Evolutionary conservation across 2,797 vertebrate species (phyloP).

Genomic region (Anolis apletophallus): DNA sequence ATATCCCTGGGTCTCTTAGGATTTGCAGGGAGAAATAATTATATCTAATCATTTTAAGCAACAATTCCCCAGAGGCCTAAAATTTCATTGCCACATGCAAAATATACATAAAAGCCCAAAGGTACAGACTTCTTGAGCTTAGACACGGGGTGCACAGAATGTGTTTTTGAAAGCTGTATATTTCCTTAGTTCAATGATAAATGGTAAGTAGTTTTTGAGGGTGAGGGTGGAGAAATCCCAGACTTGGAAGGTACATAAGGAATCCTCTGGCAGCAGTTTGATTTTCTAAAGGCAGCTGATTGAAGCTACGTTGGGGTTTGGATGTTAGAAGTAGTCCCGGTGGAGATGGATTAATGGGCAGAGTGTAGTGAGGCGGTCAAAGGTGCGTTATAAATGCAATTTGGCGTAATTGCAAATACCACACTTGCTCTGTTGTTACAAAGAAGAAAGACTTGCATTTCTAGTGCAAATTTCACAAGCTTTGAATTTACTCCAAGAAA

Average conservation of each 20-base stretch:
- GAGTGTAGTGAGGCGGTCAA: slow-evolving; percentile 62
- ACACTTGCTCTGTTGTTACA: slow-evolving; percentile 70
- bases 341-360: slow-evolving; percentile 64
- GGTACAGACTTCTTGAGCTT: slow-evolving; percentile 48
- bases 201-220: slow-evolving; percentile 5
- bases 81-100: slow-evolving; percentile 33
- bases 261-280: slow-evolving; percentile 61
- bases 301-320: slow-evolving; percentile 60
- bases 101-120: background rate
- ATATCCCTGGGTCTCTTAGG: slow-evolving; percentile 31
- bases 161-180: slow-evolving; percentile 24
- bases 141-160: slow-evolving; percentile 29
- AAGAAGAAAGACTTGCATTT: slow-evolving; percentile 54
- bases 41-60: slow-evolving; percentile 35
- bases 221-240: slow-evolving; percentile 40
- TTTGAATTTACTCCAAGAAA: slow-evolving; percentile 40
- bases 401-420: slow-evolving; percentile 69
- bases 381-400: slow-evolving; percentile 73
- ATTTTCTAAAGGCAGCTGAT: slow-evolving; percentile 54
- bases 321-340: slow-evolving; percentile 66
- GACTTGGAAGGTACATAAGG: slow-evolving; percentile 49
- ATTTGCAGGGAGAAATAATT: slow-evolving; percentile 44
- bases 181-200: slow-evolving; percentile 48
- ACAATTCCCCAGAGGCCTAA: slow-evolving; percentile 29
- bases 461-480: slow-evolving; percentile 52